Conservation (phyloP, 2,888 invertebrate genomes). For the Muschampia plurimacula region DNA sequence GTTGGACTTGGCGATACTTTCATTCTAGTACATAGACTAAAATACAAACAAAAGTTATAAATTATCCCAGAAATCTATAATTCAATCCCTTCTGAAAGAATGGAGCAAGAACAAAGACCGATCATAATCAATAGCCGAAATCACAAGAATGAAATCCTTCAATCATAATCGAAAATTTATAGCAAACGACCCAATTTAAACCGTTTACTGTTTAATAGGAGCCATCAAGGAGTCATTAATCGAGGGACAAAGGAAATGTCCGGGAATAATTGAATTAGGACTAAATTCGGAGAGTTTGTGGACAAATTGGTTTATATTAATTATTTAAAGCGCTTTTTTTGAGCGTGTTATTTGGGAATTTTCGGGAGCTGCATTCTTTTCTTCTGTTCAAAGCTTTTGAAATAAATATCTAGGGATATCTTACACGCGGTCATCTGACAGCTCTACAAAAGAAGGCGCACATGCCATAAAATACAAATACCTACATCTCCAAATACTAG, state of each 20-base stretch:
- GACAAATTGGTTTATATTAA: constrained; percentile 20
- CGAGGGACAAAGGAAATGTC: constrained; percentile 23
- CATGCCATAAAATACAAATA: too few relatives aligned
- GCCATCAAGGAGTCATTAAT: constrained; percentile 26
- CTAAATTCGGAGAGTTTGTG: constrained; percentile 7
- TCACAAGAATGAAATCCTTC: not conserved
- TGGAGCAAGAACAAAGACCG: not conserved
- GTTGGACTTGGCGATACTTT: too few relatives aligned
- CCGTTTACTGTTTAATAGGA: constrained; percentile 26
- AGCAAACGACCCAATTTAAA: constrained; percentile 17
- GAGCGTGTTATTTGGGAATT: not conserved
- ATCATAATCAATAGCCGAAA: not conserved
- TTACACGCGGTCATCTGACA: too few relatives aligned
- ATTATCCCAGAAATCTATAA: too few relatives aligned
- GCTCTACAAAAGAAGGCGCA: too few relatives aligned
- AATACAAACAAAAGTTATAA: too few relatives aligned
- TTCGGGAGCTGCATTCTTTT: not conserved
- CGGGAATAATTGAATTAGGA: constrained; percentile 27
- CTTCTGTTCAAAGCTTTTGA: not conserved
- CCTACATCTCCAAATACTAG: too few relatives aligned
- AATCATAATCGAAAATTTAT: constrained; percentile 18
- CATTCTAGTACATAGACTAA: too few relatives aligned
- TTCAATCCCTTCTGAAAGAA: not conserved
- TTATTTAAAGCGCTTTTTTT: constrained; percentile 18
- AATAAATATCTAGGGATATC: too few relatives aligned